A percentile compares a stretch with the other conserved stretches of the same genome.
Evolutionary conservation across 2,113 vertebrate genomes (phyloP).

Genomic region (Corythornis madagascariensis): DNA sequence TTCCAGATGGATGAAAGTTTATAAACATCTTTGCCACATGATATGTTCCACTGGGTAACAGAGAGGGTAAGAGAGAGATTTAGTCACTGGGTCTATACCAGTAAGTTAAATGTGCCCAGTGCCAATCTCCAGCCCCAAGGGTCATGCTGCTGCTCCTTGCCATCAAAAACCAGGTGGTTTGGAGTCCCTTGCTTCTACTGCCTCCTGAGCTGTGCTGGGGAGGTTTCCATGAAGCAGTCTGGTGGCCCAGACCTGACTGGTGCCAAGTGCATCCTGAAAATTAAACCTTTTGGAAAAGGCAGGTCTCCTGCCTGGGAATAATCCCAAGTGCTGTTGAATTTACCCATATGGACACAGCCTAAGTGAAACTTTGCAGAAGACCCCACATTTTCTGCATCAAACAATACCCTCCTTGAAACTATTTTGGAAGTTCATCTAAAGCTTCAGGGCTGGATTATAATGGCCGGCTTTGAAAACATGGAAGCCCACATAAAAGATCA

Average conservation of each 20-base stretch:
- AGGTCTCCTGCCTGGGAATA: neutral
- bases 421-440: neutral
- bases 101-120: neutral
- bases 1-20: conserved; percentile 54
- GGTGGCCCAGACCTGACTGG: neutral
- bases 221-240: neutral
- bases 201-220: neutral
- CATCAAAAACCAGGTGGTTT: neutral
- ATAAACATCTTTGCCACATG: conserved; percentile 46
- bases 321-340: neutral
- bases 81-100: neutral
- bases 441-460: neutral
- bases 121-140: neutral
- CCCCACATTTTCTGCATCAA: neutral
- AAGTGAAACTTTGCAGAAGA: neutral
- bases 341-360: neutral
- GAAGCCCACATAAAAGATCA: neutral
- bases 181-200: neutral
- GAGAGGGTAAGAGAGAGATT: neutral
- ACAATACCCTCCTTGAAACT: neutral
- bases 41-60: conserved; percentile 1
- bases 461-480: neutral
- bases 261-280: neutral
- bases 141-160: neutral
- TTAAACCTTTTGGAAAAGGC: neutral